Base-by-base conservation (phyloP, 2,113 vertebrate species). In the Otolemur garnettii region DNA sequence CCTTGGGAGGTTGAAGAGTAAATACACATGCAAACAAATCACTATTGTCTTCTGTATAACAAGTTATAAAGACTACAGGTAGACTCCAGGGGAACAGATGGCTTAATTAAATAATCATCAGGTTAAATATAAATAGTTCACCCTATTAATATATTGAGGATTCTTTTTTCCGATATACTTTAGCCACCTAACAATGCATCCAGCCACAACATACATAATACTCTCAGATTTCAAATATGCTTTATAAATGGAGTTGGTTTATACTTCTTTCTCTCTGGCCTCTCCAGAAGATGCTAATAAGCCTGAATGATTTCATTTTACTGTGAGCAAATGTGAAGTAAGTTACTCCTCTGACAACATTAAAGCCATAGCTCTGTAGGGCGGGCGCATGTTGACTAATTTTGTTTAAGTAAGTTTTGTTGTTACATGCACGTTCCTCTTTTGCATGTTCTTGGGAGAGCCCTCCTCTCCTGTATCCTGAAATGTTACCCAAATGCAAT, bases 1-100 rank as follows among this genome's bases (percentile, higher is more conserved):
- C 28, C n/a, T 81, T 96, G 94, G 53, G 90, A 97, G 93, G 60
- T 30, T 30, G 83, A 79, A 93, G 84, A 95, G 68, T 82, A 95
- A 91, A 93, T 74, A 85, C 53, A 45, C 69, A 26, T 4, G 11
- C 68, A 96, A 94, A 86, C 15, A 79, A 79, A 94, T 78, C 71
- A 77, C 74, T 28, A 80, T 83, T 95, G 35, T 90, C 35, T 78
- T 83, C 66, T 59, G 35, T 45, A 35, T 72, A 64, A 85, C 72
- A 81, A 87, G 68, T 77, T 71, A 53, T 28, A 62, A 18, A 21
- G 82, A 45, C 68, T 13, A 24, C 2, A 83, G 60, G 38, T 53
- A 59, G 86, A 82, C 28, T 35, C 42, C 59, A 82, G 68, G 93
- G 74, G 72, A 88, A 57, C 7, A 3, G 89, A 30, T n/a, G 59